A percentile compares a stretch with the other conserved stretches of the same genome.
phyloP scores from a whole-genome alignment of 2,113 vertebrate species.

The Acrocephalus arundinaceus region DNA sequence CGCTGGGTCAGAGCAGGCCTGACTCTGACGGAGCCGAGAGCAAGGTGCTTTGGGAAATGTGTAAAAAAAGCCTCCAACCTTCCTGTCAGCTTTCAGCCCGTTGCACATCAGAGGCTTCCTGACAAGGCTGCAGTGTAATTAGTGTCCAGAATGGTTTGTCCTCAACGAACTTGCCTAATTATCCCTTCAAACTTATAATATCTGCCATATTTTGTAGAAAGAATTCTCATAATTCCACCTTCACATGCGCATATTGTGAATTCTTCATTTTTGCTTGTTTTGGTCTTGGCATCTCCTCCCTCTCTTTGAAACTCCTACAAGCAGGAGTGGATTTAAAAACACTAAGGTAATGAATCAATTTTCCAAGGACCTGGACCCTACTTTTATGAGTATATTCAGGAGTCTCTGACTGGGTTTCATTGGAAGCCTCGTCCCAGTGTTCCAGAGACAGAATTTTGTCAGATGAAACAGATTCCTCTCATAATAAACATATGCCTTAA shows the following conservation, averaged over 20 bases:
- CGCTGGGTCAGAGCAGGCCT: not conserved
- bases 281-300: not conserved
- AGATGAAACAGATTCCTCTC: not conserved
- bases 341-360: not conserved
- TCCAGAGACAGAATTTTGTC: not conserved
- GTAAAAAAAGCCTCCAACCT: not conserved
- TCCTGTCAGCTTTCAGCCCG: not conserved
- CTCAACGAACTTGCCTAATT: not conserved
- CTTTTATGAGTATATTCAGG: not conserved
- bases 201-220: not conserved
- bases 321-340: not conserved
- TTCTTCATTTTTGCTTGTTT: not conserved
- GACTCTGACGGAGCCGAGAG: not conserved
- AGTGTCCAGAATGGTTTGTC: not conserved
- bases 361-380: not conserved
- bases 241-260: not conserved
- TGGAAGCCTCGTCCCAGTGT: not conserved
- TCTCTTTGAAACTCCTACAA: not conserved
- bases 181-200: not conserved
- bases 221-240: not conserved
- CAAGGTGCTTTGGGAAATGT: not conserved
- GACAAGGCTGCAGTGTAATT: not conserved
- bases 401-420: not conserved
- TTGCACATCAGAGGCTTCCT: slow-evolving; percentile 16
- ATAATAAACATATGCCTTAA: not conserved